A percentile compares a stretch with the other conserved stretches of the same genome.
Evolutionary conservation across 2,888 invertebrate species (phyloP).

Genomic region (Pollenia griseotomentosa): DNA sequence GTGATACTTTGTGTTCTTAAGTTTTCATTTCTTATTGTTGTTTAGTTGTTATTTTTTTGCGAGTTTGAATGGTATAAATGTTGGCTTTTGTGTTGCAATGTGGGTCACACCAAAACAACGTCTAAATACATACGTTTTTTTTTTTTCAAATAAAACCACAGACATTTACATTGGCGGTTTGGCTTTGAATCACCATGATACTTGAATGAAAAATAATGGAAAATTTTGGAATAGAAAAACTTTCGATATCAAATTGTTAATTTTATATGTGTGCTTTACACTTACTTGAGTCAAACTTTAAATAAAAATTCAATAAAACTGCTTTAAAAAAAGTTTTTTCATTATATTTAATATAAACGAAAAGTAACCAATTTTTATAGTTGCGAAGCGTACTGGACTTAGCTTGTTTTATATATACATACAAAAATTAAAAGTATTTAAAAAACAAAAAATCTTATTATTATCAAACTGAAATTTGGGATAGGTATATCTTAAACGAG

Average conservation of each 20-base stretch:
- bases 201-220: slow-evolving; percentile 9
- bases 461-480: background rate
- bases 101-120: slow-evolving; percentile 56
- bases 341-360: too few relatives aligned
- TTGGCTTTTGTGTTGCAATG: slow-evolving; percentile 54
- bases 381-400: too few relatives aligned
- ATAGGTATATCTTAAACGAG: too few relatives aligned
- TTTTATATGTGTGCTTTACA: slow-evolving; percentile 13
- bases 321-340: background rate
- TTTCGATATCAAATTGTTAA: slow-evolving; percentile 29
- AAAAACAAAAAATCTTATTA: background rate
- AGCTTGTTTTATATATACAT: background rate
- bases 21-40: slow-evolving; percentile 26
- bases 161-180: slow-evolving; percentile 71
- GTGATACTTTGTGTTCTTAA: slow-evolving; percentile 28
- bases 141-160: slow-evolving; percentile 54
- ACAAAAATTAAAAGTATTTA: background rate
- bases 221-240: background rate
- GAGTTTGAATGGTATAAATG: background rate
- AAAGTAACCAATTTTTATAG: too few relatives aligned
- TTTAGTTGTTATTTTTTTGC: background rate
- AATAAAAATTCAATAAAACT: slow-evolving; percentile 14
- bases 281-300: slow-evolving; percentile 16
- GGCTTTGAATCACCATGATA: slow-evolving; percentile 54
- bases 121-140: slow-evolving; percentile 20